Conservation (phyloP, 2,113 vertebrate genomes). For the Lepus europaeus region DNA sequence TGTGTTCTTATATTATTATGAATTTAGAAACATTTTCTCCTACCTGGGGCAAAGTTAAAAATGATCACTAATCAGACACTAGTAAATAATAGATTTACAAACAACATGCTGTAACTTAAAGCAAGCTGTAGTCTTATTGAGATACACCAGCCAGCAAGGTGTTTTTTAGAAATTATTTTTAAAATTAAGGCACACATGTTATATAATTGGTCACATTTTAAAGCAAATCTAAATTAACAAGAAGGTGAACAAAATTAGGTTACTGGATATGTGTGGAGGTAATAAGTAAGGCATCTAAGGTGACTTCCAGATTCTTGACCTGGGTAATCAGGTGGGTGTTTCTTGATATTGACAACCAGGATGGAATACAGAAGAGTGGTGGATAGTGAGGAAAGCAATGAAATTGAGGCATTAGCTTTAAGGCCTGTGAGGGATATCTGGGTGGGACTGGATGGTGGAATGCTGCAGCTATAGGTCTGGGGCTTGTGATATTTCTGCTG, state of each 20-base stretch:
- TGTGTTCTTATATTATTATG: neutral
- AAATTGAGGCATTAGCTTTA: neutral
- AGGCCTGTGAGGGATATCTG: neutral
- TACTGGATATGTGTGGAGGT: neutral
- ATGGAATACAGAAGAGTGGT: neutral
- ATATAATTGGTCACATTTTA: neutral
- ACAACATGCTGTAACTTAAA: constrained; percentile 3
- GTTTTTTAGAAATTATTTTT: neutral
- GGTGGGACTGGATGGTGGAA: neutral
- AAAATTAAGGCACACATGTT: neutral
- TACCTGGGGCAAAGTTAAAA: neutral
- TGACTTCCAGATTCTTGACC: neutral
- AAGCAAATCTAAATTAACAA: neutral
- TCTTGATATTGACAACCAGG: neutral
- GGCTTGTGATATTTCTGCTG: neutral
- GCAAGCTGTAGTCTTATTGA: neutral
- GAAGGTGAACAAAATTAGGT: neutral
- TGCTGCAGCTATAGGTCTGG: neutral
- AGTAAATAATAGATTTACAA: neutral
- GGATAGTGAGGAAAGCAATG: neutral
- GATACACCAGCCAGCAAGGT: neutral
- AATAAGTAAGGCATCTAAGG: neutral
- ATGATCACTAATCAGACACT: neutral
- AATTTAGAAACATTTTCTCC: constrained; percentile 20
- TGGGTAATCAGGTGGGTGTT: neutral